Conservation (phyloP, 2,797 vertebrate genomes). For the Sciurus carolinensis region DNA sequence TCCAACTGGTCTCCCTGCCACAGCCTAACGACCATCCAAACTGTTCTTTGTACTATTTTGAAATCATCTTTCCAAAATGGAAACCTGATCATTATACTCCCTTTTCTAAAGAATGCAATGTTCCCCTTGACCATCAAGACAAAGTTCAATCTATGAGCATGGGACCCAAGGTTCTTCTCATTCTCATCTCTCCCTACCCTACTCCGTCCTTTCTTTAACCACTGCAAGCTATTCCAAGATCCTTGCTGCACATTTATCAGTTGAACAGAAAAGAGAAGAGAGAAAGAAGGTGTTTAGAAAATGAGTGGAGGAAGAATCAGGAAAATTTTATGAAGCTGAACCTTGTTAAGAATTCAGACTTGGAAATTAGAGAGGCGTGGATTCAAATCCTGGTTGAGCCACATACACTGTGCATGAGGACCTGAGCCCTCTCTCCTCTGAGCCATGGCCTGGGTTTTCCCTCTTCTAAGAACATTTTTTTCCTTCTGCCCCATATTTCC, state of each 20-base stretch:
- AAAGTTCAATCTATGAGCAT: neutral
- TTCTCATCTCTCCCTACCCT: neutral
- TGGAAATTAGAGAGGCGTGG: neutral
- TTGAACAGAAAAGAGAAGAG: neutral
- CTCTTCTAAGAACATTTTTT: neutral
- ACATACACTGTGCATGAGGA: rapidly evolving
- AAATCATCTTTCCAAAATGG: constrained; percentile 27
- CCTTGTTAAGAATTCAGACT: neutral
- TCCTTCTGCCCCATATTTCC: neutral
- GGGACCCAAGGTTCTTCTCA: neutral
- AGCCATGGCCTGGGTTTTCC: neutral
- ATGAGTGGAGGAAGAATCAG: neutral
- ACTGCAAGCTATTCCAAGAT: neutral
- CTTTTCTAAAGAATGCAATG: neutral
- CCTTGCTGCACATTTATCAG: neutral
- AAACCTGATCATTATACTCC: neutral
- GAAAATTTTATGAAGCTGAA: neutral
- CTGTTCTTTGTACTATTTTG: neutral
- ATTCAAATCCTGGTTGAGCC: neutral
- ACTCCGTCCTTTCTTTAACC: neutral
- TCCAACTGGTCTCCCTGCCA: neutral
- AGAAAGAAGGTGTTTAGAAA: neutral
- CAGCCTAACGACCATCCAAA: neutral
- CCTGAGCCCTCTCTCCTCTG: neutral
- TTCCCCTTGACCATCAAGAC: neutral